phyloP scores from a whole-genome alignment of 2,113 vertebrate genomes.

The Zapus hudsonius region DNA sequence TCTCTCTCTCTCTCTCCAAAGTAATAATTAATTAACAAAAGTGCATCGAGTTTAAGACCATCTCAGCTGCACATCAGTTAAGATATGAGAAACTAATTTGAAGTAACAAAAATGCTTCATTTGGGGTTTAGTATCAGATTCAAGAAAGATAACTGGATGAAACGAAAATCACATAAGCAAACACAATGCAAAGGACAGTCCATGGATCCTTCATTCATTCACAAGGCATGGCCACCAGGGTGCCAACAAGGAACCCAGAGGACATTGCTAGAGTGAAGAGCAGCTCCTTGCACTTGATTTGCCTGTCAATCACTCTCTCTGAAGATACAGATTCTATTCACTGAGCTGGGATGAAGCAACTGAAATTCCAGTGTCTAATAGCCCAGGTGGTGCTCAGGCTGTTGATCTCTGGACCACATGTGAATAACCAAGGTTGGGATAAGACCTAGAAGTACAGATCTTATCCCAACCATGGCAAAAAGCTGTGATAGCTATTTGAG shows the following conservation, averaged over 20 bases:
- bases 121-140: not conserved
- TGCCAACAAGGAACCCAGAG: not conserved
- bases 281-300: not conserved
- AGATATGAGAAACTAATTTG: not conserved
- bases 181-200: not conserved
- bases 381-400: not conserved
- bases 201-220: not conserved
- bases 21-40: constrained; percentile 3
- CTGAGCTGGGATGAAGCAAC: not conserved
- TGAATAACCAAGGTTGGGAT: not conserved
- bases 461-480: not conserved
- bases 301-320: not conserved
- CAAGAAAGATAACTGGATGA: not conserved
- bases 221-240: not conserved
- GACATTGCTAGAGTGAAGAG: rapidly evolving
- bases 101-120: not conserved
- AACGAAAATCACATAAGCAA: not conserved
- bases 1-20: no score
- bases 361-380: not conserved
- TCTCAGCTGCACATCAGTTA: not conserved
- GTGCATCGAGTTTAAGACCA: not conserved
- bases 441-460: not conserved
- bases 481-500: not conserved
- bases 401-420: not conserved
- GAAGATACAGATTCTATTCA: not conserved